These are phyloP conservation scores for Poicephalus gulielmi DNA, from an alignment of 2,113 vertebrate genomes.

Conservation along the genomic window DNA sequence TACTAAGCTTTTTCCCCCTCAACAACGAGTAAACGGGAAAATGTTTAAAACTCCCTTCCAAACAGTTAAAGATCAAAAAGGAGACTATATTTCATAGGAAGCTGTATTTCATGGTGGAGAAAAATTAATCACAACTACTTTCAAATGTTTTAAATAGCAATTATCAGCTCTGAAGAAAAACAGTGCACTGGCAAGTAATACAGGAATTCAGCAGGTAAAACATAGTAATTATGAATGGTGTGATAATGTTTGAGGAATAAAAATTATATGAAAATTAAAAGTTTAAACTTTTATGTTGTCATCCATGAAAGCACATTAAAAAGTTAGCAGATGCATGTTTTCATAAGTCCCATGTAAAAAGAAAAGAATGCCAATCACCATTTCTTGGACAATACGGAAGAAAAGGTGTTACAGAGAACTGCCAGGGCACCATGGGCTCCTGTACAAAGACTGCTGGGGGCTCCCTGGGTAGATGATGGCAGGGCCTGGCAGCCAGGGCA, in stretches of 20 bases:
- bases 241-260: neutral
- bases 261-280: neutral
- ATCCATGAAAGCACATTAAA: neutral
- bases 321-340: neutral
- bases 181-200: neutral
- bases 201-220: neutral
- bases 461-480: fast-evolving
- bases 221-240: neutral
- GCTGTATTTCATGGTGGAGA: neutral
- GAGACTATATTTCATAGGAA: neutral
- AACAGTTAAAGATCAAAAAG: neutral
- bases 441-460: fast-evolving
- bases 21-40: neutral
- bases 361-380: neutral
- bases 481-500: neutral
- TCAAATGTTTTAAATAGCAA: neutral
- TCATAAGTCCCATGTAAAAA: neutral
- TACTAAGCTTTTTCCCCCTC: neutral
- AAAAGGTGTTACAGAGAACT: neutral
- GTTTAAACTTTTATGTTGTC: neutral
- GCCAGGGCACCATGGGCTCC: fast-evolving
- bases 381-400: neutral
- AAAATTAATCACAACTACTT: neutral
- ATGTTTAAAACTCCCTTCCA: neutral
- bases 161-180: neutral